phyloP scores from a whole-genome alignment of 2,888 invertebrate genomes.

The Lucinisca nassula region DNA sequence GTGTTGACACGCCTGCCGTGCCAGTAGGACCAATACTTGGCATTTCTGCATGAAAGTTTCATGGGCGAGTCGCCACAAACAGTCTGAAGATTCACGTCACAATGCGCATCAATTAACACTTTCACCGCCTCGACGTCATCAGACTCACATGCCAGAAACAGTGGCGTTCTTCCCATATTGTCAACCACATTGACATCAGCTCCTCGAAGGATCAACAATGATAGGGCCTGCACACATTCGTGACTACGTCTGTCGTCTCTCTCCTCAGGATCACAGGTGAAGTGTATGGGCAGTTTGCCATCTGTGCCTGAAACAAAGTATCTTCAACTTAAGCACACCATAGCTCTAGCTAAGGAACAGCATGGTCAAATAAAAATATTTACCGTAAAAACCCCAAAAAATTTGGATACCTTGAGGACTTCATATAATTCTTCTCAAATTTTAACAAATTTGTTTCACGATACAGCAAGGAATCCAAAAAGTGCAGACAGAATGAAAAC shows the following conservation, averaged over 20 bases:
- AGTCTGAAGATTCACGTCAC: conserved; percentile 80
- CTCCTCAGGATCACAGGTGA: conserved; percentile 76
- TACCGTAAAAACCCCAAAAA: too few species aligned
- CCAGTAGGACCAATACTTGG: conserved; percentile 84
- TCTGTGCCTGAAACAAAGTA: conserved; percentile 67
- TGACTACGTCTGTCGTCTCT: conserved; percentile 66
- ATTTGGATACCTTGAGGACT: too few species aligned
- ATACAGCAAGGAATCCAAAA: too few species aligned
- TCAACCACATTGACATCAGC: conserved; percentile 76
- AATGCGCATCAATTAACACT: conserved; percentile 73
- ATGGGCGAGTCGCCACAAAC: conserved; percentile 81
- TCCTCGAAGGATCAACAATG: conserved; percentile 72
- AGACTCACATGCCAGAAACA: conserved; percentile 80
- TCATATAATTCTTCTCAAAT: too few species aligned
- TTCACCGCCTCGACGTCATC: conserved; percentile 79
- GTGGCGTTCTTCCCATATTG: conserved; percentile 79
- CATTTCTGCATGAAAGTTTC: conserved; percentile 81
- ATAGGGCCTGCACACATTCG: conserved; percentile 73
- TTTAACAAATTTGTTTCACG: too few species aligned
- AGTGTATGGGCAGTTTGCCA: conserved; percentile 80
- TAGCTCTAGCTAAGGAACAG: too few species aligned
- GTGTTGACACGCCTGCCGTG: conserved; percentile 71
- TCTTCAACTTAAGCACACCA: too few species aligned
- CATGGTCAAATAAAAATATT: too few species aligned
- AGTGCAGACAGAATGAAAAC: too few species aligned